Base-by-base conservation (phyloP, 2,113 vertebrate species). In the Eurypyga helias region DNA sequence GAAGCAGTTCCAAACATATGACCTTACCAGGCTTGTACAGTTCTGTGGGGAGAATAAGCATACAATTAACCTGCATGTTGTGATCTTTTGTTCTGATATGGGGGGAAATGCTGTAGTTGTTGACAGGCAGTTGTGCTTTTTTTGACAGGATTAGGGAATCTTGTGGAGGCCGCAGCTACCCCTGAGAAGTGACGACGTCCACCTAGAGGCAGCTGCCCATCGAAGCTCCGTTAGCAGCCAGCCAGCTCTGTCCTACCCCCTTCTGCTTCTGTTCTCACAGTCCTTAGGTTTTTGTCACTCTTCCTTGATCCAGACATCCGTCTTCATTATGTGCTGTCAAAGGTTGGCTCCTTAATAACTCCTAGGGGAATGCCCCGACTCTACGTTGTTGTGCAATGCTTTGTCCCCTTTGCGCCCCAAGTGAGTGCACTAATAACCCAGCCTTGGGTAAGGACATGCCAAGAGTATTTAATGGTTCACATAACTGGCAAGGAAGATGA, bases 131-230 rank as follows among this genome's bases (percentile, higher is more conserved):
- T 89, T 97, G 80, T 96, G 33, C 96, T 97, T 96, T 79, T 96
- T 96, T 97, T 91, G 92, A 96, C 98, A 97, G 98, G 97, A 98
- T 98, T 97, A 98, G 98, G 97, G 98, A 98, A 70, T 96, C 98
- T 87, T 97, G 97, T 75, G 98, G 98, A 97, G 95, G 96, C 97
- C 96, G 96, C 67, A 95, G 97, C 93, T 98, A 98, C 76, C 98
- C 97, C 58, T 98, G 97, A 98, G 96, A 64, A 71, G 45, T 67
- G 65, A 28, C 88, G 87, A 43, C 93, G 62, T 83, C 78, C 58
- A 15, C 86, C 97, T 67, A 64, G 94, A 95, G 95, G 94, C 95
- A 97, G 96, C 92, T 97, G 84, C 96, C 19, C 1, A 16, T 77
- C 5, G 33, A 76, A 67, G 83, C 96, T 95, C 92, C 18, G 2